Base-by-base conservation (phyloP, 1,140 invertebrate genomes). In the Trigoniulus corallinus region DNA sequence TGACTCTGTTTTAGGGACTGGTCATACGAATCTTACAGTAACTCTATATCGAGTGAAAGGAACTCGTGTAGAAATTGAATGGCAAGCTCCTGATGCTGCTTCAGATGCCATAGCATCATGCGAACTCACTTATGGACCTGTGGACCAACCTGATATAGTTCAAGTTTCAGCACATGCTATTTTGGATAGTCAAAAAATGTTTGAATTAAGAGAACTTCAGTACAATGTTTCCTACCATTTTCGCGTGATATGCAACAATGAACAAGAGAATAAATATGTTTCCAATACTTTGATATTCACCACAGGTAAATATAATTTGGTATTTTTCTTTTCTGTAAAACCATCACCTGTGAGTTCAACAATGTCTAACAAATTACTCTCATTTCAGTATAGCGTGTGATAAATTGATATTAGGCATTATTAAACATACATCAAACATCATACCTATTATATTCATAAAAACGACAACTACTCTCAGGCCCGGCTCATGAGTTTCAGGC, bases 151-250 rank as follows among this genome's bases (percentile, higher is more conserved):
- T 0, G 48, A 49, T 3, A 52, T 53, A 40, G 43, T 57, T 24
- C 45, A 58, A 46, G 51, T 58, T 29, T 51, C 47, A 20, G 39
- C 54, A n/a, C 34, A 43, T 23, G 49, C 50, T 29, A 27, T 56
- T 39, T 20, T 47, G 15, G 37, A 54, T 29, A 42, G 50, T n/a
- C 53, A 55, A 15, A 48, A n/a, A 4, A 47, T 54, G 3, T 55
- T 57, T 25, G 48, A 50, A 37, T 23, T 55, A 2, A 46, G 22
- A 26, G 29, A 46, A 34, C 44, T 58, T 20, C 25, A 48, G 46
- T 53, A 44, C 42, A 58, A 58, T 53, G 48, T 56, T 12, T 53
- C 56, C n/a, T 58, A 58, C 40, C 48, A 58, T 26, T 55, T 58
- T 49, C 55, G 54, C 29, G 56, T 58, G 56, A 39, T 58, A 3